Evolutionary conservation across 92 coral and sea anemone species (phyloP).

Genomic region (Muricea muricata): DNA sequence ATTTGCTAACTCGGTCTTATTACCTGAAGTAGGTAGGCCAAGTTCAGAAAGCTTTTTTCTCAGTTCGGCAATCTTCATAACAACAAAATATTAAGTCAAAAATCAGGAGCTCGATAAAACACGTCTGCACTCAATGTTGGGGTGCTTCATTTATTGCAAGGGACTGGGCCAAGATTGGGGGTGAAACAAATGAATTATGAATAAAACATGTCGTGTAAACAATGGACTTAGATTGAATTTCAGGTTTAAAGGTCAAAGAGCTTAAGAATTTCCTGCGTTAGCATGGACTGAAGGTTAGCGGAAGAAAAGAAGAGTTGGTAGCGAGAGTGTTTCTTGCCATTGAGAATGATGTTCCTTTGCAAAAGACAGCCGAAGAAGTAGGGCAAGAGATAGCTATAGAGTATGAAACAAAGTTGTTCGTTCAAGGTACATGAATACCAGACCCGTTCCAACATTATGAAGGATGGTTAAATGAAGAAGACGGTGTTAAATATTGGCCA

Average conservation of each 20-base stretch:
- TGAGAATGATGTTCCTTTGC: constrained; percentile 52
- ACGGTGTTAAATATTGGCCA: constrained; percentile 46
- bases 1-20: too few species aligned
- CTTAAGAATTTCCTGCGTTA: constrained; percentile 53
- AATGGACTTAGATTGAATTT: constrained; percentile 48
- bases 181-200: constrained; percentile 9
- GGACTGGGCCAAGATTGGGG: constrained; percentile 13
- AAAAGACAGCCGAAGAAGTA: constrained; percentile 54
- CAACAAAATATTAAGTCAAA: too few species aligned
- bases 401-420: constrained; percentile 37
- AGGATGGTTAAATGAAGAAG: constrained; percentile 48
- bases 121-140: too few species aligned
- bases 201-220: constrained; percentile 25
- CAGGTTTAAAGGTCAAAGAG: constrained; percentile 51
- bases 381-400: constrained; percentile 41
- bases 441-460: constrained; percentile 53
- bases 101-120: too few species aligned
- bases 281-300: constrained; percentile 46
- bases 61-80: too few species aligned
- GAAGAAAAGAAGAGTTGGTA: constrained; percentile 57
- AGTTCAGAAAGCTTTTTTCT: too few species aligned
- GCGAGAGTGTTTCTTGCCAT: constrained; percentile 58
- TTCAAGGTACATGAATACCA: constrained; percentile 35
- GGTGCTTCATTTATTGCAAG: too few species aligned
- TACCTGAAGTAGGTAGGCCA: too few species aligned